phyloP scores from a whole-genome alignment of 2,797 vertebrate genomes.

The Enteromius anoplus region DNA sequence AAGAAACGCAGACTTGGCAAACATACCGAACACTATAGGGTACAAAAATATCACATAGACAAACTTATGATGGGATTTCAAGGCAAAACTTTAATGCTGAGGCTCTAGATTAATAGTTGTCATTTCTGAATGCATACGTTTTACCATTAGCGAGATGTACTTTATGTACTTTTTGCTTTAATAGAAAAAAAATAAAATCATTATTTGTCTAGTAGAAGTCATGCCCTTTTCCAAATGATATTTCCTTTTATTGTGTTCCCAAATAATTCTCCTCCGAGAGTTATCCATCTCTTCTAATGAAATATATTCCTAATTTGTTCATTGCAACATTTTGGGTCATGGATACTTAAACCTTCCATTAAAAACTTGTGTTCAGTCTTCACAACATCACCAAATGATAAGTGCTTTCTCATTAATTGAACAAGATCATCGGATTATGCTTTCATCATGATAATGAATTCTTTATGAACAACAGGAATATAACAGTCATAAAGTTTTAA shows the following conservation, averaged over 20 bases:
- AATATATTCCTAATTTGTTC: slow-evolving; percentile 5
- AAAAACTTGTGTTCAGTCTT: slow-evolving; percentile 12
- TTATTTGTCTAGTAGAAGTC: slow-evolving; percentile 1
- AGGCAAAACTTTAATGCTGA: not conserved
- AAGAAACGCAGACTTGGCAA: not conserved
- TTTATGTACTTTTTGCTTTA: not conserved
- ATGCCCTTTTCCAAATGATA: slow-evolving; percentile 1
- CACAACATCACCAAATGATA: slow-evolving; percentile 23
- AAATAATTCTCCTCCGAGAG: not conserved
- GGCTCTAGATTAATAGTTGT: not conserved
- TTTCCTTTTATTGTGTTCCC: slow-evolving; percentile 9
- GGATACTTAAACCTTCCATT: slow-evolving; percentile 33
- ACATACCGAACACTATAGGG: not conserved
- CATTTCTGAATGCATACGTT: not conserved
- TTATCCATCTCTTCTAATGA: slow-evolving; percentile 18
- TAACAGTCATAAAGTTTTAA: not conserved
- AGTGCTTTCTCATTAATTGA: slow-evolving; percentile 34
- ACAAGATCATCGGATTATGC: not conserved
- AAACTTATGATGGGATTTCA: not conserved
- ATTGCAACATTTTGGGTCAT: slow-evolving; percentile 23
- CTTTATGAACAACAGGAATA: not conserved
- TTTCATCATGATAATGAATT: slow-evolving; percentile 24
- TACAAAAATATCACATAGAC: not conserved
- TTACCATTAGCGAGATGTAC: not conserved
- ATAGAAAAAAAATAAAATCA: not conserved